Base-by-base conservation (phyloP, 2,888 invertebrate species). In the Tetranychus truncatus region DNA sequence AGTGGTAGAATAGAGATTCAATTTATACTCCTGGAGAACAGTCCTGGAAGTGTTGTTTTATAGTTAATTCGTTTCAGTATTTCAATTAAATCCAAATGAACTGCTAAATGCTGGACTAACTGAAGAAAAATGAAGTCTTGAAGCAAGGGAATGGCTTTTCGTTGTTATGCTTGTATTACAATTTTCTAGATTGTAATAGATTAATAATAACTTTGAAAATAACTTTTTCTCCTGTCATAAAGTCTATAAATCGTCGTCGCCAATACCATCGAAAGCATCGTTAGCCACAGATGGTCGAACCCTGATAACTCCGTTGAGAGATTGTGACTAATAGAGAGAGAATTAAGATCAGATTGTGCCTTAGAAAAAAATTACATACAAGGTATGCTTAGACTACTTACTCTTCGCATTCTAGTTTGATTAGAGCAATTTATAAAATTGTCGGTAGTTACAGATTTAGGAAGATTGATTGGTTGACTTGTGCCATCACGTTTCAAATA, bases 261-360 rank as follows among this genome's bases (percentile, higher is more conserved):
- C 93, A 79, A 96, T 95, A 74, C 91, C 92, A 83, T 93, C 92
- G 82, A 95, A 96, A 34, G 94, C 92, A 83, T 91, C 90, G 84
- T 93, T 94, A 82, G 92, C 92, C 45, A 82, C 81, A 77, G 91
- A 78, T n/a, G 77, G 74, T 44, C 73, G 45, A 67, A 80, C 79
- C 77, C 81, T 81, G 75, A 78, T 77, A 21, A 66, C 71, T 55
- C 66, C 73, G 45, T 76, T 76, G 21, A 77, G 66, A 9, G 76
- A 66, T 15, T 65, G 65, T 46, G 66, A 73, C 55, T 65, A 34
- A 73, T 45, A 73, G 55, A 72, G 45, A 72, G 6, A 45, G 1
- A 15, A 73, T 11, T 46, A n/a, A 73, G 44, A 72, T 72, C 44
- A 44, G 44, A 9, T 67, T 9, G 20, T 72, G n/a, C 45, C 7